Conservation (phyloP, 64 coral and sea anemone genomes). For the Actinia equina region DNA sequence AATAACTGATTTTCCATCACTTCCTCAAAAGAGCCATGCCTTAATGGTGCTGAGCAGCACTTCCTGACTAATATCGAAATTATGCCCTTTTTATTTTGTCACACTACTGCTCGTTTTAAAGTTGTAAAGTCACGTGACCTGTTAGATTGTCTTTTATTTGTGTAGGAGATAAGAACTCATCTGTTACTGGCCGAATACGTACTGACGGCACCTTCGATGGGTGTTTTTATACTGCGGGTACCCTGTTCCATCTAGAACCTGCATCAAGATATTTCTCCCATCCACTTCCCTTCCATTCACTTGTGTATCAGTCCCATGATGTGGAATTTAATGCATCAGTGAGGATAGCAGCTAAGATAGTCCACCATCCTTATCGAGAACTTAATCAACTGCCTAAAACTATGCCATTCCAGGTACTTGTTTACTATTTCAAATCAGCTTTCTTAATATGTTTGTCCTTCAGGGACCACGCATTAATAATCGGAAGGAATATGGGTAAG, state of each 20-base stretch:
- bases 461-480: too few relatives aligned
- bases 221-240: constrained; percentile 31
- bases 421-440: background rate
- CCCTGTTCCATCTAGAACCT: constrained; percentile 61
- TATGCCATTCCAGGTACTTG: background rate
- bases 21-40: too few relatives aligned
- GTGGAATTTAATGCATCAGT: background rate
- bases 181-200: constrained; percentile 53
- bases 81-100: too few relatives aligned
- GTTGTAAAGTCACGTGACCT: too few relatives aligned
- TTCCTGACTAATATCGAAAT: too few relatives aligned
- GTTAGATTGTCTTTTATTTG: background rate
- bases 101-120: too few relatives aligned
- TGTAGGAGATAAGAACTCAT: constrained; percentile 49
- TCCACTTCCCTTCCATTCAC: constrained; percentile 52
- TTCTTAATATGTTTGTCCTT: too few relatives aligned
- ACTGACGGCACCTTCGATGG: constrained; percentile 65
- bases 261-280: constrained; percentile 26
- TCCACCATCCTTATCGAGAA: background rate
- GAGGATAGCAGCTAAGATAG: background rate
- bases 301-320: constrained; percentile 38
- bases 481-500: too few relatives aligned
- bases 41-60: too few relatives aligned
- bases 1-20: too few relatives aligned
- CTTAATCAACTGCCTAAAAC: background rate